Base-by-base conservation (phyloP, 2,113 vertebrate species). In the Bucco capensis region DNA sequence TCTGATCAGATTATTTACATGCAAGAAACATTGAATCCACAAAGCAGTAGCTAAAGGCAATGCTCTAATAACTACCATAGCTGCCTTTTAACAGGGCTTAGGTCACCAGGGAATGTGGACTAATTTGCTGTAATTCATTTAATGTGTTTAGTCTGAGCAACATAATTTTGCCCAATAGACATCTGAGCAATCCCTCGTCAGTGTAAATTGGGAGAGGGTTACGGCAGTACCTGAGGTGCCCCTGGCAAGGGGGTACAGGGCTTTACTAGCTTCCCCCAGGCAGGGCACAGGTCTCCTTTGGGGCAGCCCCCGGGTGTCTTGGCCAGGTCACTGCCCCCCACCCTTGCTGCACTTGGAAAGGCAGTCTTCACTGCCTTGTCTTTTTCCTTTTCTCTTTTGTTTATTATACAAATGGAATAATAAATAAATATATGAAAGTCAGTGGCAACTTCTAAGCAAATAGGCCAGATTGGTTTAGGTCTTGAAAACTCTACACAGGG, bases 51-150 rank as follows among this genome's bases (percentile, higher is more conserved):
- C 84, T 88, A 44, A 91, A 35, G 44, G 80, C 66, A 88, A 61
- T 0, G 3, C 75, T 90, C 89, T 93, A 76, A 22, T 40, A 72
- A 64, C 88, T 77, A 84, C 64, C 83, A 86, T 23, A 65, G 91
- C 78, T 73, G 87, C 37, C 40, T 95, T 47, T 64, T 90, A 77
- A 57, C 31, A 71, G 61, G 40, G 67, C 73, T 84, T 24, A 28
- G 53, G 81, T 64, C 94, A 90, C 64, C 19, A 84, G 88, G 54
- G 91, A 83, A 84, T 1, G 0, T 37, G 87, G 88, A 75, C 65
- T 94, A 95, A 96, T 93, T 96, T 90, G 56, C 56, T 87, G 12
- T 90, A 96, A 97, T 95, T 93, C 60, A 69, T 94, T 90, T 96
- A 96, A 91, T 95, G 53, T 94, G 95, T 95, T 97, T 96, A 76